Evolutionary conservation across 2,797 vertebrate species (phyloP).

Genomic region (Lepus oiostolus): DNA sequence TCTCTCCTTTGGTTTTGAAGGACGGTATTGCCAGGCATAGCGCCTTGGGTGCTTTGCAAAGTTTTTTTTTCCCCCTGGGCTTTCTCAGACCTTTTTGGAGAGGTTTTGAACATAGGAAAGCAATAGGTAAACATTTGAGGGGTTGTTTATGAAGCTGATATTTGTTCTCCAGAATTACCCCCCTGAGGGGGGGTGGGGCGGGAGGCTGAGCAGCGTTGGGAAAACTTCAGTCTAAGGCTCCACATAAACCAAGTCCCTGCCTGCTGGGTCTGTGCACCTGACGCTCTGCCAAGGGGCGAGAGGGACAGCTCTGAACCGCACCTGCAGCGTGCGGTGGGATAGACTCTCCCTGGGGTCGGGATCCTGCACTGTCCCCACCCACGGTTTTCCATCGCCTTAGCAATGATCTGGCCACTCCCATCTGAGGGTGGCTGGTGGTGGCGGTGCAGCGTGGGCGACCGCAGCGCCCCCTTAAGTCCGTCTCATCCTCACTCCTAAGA

Average conservation of each 20-base stretch:
- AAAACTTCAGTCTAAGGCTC: background rate
- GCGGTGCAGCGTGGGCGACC: background rate
- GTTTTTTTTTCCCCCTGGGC: background rate
- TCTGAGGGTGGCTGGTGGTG: background rate
- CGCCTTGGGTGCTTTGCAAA: background rate
- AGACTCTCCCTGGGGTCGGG: background rate
- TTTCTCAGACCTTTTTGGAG: background rate
- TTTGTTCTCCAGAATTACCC: slow-evolving; percentile 30
- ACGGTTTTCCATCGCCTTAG: background rate
- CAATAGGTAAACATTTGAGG: background rate
- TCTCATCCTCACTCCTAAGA: background rate
- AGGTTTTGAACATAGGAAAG: slow-evolving; percentile 13
- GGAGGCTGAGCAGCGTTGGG: background rate
- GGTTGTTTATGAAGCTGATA: background rate
- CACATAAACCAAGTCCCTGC: background rate
- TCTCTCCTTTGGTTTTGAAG: background rate
- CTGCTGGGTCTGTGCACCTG: background rate
- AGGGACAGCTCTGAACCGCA: no score
- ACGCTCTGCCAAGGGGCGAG: background rate
- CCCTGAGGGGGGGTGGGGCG: background rate
- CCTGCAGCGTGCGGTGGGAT: no score
- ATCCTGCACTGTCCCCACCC: background rate
- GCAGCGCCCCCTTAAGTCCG: background rate
- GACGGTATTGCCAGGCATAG: background rate
- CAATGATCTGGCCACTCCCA: background rate